These are phyloP conservation scores for Harlomillsia oculata DNA, from an alignment of 1,140 invertebrate genomes.

Conservation along the genomic window DNA sequence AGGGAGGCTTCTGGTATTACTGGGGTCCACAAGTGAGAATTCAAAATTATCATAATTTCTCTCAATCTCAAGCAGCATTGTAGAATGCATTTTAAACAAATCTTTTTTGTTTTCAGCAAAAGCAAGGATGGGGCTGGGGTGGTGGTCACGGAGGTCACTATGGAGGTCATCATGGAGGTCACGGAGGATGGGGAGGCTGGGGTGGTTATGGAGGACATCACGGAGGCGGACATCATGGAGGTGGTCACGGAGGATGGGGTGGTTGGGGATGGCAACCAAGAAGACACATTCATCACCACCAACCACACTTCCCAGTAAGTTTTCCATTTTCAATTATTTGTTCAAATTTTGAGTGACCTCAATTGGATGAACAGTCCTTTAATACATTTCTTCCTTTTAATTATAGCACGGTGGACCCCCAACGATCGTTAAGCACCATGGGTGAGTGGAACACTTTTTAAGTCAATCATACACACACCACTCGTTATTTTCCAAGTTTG, in stretches of 20 bases:
- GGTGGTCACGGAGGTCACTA: slow-evolving; percentile 2
- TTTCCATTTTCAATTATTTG: no score
- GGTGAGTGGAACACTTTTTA: no score
- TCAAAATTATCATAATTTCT: neutral
- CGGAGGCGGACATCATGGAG: slow-evolving; percentile 1
- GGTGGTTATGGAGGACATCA: neutral
- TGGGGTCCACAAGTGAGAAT: slow-evolving; percentile 16
- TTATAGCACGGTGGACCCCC: slow-evolving; percentile 7
- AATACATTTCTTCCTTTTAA: no score
- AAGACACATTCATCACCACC: slow-evolving; percentile 27
- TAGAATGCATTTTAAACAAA: no score
- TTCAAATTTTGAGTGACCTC: no score
- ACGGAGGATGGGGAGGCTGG: neutral
- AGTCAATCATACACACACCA: no score
- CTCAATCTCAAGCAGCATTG: neutral
- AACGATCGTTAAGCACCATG: neutral
- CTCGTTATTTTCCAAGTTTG: neutral
- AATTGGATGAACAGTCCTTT: no score
- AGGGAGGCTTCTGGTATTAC: slow-evolving; percentile 34
- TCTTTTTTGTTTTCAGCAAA: neutral
- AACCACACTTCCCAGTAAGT: slow-evolving; percentile 21
- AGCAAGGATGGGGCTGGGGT: neutral
- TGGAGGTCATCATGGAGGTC: slow-evolving; percentile 1
- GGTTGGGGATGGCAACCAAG: slow-evolving; percentile 21
- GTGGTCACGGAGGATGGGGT: slow-evolving; percentile 9